These are phyloP conservation scores for Harlomillsia oculata DNA, from an alignment of 1,140 invertebrate species.

Conservation along the genomic window DNA sequence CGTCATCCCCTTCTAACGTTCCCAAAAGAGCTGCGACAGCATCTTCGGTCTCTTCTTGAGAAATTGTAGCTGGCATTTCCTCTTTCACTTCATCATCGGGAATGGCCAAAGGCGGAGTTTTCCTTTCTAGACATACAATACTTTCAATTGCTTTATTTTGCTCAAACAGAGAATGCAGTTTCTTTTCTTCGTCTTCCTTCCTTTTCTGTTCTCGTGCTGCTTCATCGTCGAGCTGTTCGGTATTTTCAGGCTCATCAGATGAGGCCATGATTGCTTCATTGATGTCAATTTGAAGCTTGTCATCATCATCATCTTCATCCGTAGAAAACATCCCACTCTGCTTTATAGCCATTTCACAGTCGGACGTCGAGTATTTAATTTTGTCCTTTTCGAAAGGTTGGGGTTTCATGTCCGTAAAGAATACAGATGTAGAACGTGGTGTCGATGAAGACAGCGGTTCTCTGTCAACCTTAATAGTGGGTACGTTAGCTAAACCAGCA, in stretches of 20 bases:
- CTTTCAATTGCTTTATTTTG: constrained; percentile 35
- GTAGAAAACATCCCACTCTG: constrained; percentile 30
- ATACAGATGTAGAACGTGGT: neutral
- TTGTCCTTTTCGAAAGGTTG: neutral
- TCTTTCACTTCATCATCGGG: constrained; percentile 33
- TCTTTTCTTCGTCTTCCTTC: constrained; percentile 29
- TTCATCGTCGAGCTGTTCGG: constrained; percentile 15
- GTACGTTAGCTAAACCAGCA: neutral
- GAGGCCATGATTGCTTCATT: constrained; percentile 33
- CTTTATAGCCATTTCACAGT: constrained; percentile 16
- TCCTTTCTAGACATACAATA: constrained; percentile 28
- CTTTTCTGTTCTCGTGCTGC: constrained; percentile 10
- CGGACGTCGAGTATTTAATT: neutral
- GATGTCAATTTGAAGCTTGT: constrained; percentile 31
- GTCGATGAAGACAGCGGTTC: neutral
- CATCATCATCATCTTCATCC: constrained; percentile 32
- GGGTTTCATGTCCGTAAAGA: neutral
- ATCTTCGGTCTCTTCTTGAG: constrained; percentile 84
- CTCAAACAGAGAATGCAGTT: constrained; percentile 29
- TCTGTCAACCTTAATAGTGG: neutral
- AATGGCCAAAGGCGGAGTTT: constrained; percentile 26
- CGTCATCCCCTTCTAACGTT: constrained; percentile 54
- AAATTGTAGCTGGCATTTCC: constrained; percentile 55
- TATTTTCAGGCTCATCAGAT: constrained; percentile 13
- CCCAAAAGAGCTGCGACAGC: constrained; percentile 77